These are phyloP conservation scores for Leptestheria dahalacensis DNA, from an alignment of 1,140 invertebrate species.

Conservation along the genomic window DNA sequence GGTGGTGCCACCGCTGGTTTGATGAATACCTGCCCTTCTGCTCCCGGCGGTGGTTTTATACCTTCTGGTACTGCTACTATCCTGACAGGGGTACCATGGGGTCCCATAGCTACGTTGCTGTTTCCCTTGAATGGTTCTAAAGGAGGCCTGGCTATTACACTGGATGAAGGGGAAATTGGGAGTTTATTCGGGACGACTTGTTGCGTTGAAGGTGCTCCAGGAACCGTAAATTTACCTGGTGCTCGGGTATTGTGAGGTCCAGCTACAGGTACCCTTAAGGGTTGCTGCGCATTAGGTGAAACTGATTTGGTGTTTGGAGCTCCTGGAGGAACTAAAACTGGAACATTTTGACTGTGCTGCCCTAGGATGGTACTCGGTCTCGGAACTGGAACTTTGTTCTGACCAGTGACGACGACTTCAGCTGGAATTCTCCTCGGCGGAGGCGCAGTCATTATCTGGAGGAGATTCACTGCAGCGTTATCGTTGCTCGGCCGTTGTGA, in stretches of 20 bases:
- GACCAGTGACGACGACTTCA: background rate
- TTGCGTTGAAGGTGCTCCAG: too few relatives aligned
- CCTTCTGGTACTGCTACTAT: conserved; percentile 13
- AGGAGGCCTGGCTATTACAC: too few relatives aligned
- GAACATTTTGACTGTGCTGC: background rate
- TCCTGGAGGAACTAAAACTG: background rate
- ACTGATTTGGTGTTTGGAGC: too few relatives aligned
- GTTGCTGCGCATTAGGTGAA: too few relatives aligned
- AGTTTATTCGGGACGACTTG: too few relatives aligned
- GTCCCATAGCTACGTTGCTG: background rate
- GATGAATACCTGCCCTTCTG: conserved; percentile 14
- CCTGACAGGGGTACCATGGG: conserved; percentile 15
- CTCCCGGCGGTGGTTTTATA: conserved; percentile 9
- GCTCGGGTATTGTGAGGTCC: too few relatives aligned
- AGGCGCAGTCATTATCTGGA: background rate
- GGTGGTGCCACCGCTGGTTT: conserved; percentile 3
- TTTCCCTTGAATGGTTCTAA: too few relatives aligned
- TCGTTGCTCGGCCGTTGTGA: background rate
- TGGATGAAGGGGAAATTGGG: too few relatives aligned
- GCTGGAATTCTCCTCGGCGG: background rate
- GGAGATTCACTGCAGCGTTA: background rate
- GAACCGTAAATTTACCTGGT: too few relatives aligned
- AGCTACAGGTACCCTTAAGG: too few relatives aligned
- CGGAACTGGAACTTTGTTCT: background rate
- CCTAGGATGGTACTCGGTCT: background rate